These are phyloP conservation scores for Gandaritis pyraliata DNA, from an alignment of 2,888 invertebrate genomes.

Conservation along the genomic window DNA sequence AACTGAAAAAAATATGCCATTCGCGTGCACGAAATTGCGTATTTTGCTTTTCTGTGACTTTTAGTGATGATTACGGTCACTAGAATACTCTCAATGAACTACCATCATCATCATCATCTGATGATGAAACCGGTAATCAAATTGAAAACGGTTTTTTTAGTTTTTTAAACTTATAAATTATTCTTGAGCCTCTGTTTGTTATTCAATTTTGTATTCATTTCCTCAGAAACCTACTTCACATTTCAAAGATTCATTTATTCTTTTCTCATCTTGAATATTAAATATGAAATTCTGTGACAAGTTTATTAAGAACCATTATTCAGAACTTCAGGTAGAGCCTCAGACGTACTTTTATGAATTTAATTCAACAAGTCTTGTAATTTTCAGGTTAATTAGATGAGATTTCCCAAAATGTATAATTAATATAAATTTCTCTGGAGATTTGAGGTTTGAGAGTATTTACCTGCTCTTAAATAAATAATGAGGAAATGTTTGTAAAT, in stretches of 20 bases:
- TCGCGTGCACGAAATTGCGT: too few species aligned
- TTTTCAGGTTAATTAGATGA: slow-evolving; percentile 38
- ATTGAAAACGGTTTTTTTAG: too few species aligned
- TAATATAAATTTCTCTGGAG: slow-evolving; percentile 29
- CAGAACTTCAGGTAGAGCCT: slow-evolving; percentile 36
- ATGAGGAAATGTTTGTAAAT: slow-evolving; percentile 6
- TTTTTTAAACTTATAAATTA: too few species aligned
- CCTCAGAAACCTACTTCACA: too few species aligned
- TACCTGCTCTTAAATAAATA: not conserved
- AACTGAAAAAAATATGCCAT: too few species aligned
- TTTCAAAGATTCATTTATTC: not conserved
- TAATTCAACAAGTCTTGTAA: slow-evolving; percentile 38
- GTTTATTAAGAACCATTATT: slow-evolving; percentile 43
- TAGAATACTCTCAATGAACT: too few species aligned
- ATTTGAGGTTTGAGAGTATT: slow-evolving; percentile 7
- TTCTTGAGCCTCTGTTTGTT: too few species aligned
- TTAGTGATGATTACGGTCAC: too few species aligned
- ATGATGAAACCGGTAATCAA: too few species aligned
- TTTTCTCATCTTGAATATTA: slow-evolving; percentile 20
- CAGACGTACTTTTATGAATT: slow-evolving; percentile 38
- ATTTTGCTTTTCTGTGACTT: too few species aligned
- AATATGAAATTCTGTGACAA: slow-evolving; percentile 31
- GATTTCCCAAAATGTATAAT: slow-evolving; percentile 34
- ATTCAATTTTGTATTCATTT: too few species aligned
- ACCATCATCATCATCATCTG: too few species aligned